Conservation (phyloP, 2,888 invertebrate species). For the Cremastinae sp. region DNA sequence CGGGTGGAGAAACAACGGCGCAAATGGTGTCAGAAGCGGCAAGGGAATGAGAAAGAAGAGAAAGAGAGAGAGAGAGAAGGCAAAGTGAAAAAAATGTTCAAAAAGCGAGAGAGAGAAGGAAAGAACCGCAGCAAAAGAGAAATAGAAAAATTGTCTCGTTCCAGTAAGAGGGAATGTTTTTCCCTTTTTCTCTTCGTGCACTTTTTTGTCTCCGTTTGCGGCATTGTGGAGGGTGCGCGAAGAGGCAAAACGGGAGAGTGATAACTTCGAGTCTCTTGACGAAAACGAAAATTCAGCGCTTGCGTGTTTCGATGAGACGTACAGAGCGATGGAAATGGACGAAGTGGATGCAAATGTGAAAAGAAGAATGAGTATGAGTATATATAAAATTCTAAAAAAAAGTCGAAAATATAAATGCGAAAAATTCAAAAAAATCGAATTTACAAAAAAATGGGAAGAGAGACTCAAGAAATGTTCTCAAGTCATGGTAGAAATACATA, state of each 20-base stretch:
- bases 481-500: too few species aligned
- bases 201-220: conserved; percentile 15
- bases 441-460: conserved; percentile 41
- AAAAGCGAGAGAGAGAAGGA: conserved; percentile 27
- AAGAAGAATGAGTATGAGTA: conserved; percentile 11
- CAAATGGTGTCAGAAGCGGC: conserved; percentile 37
- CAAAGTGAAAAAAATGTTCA: conserved; percentile 29
- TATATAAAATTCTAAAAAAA: background rate
- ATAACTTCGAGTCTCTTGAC: conserved; percentile 29
- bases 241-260: conserved; percentile 28
- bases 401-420: background rate
- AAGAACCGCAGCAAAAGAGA: conserved; percentile 7
- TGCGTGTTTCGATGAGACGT: background rate
- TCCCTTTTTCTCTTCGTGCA: conserved; percentile 5
- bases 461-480: background rate
- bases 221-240: conserved; percentile 10
- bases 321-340: background rate
- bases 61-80: conserved; percentile 20
- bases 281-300: conserved; percentile 33
- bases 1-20: conserved; percentile 2
- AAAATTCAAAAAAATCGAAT: conserved; percentile 14
- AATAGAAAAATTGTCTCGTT: background rate
- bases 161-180: background rate
- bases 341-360: conserved; percentile 12
- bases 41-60: conserved; percentile 20